Conservation (phyloP, 2,113 vertebrate species). For the Malurus alboscapulatus region DNA sequence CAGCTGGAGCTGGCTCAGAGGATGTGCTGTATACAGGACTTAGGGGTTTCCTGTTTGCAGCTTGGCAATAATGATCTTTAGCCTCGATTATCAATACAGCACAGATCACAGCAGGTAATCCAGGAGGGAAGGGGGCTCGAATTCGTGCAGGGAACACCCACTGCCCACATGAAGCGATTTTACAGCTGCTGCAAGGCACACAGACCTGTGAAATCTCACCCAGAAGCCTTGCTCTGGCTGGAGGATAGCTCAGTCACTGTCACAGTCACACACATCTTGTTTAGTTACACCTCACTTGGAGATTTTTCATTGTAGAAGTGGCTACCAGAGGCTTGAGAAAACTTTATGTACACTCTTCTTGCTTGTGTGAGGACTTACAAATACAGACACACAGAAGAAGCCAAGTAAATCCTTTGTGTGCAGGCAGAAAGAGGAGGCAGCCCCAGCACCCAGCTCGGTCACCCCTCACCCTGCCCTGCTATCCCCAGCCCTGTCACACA, state of each 20-base stretch:
- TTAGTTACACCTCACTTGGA: neutral
- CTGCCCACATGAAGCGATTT: neutral
- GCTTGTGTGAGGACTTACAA: neutral
- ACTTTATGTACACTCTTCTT: neutral
- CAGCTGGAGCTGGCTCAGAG: neutral
- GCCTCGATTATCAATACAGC: neutral
- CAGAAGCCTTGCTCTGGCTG: neutral
- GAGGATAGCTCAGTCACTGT: neutral
- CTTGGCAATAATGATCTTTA: neutral
- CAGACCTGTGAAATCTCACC: neutral
- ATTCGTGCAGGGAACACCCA: neutral
- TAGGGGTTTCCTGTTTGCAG: neutral
- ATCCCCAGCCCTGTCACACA: accelerated
- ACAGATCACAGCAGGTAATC: neutral
- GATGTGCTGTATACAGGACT: neutral
- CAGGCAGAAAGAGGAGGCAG: neutral
- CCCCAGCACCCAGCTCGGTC: neutral
- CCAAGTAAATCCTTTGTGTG: neutral
- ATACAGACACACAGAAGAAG: neutral
- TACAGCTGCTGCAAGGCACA: neutral
- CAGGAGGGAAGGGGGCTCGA: neutral
- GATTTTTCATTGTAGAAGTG: neutral
- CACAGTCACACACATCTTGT: neutral
- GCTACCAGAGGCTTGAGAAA: neutral
- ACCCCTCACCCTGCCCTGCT: neutral